phyloP scores from a whole-genome alignment of 2,888 invertebrate species.

The Rhingia rostrata region DNA sequence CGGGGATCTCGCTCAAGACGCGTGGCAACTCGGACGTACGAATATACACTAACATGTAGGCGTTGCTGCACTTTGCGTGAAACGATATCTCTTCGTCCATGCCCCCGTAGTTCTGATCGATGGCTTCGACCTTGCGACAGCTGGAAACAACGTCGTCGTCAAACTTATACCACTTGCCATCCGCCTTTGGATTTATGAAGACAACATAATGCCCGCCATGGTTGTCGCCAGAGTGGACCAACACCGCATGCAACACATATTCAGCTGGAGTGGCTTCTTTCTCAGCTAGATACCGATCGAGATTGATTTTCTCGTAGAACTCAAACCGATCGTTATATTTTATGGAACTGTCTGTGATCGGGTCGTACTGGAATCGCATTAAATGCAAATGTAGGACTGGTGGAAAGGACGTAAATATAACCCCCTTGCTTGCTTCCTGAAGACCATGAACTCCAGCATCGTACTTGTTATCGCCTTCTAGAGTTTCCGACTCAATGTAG shows the following conservation, averaged over 20 bases:
- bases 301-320: conserved; percentile 96
- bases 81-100: conserved; percentile 95
- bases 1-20: conserved; percentile 94
- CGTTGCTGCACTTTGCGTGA: conserved; percentile 98
- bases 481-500: conserved; percentile 95
- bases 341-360: conserved; percentile 97
- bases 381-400: conserved; percentile 98
- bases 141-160: conserved; percentile 99
- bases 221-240: conserved; percentile 99
- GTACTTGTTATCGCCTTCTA: conserved; percentile 99
- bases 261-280: conserved; percentile 86
- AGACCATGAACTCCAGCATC: conserved; percentile 97
- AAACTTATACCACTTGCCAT: conserved; percentile 96
- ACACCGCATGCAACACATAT: conserved; percentile 97
- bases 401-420: conserved; percentile 97
- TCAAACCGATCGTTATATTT: conserved; percentile 98
- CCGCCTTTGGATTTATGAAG: conserved; percentile 98
- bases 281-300: conserved; percentile 91
- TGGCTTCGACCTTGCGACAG: conserved; percentile 97
- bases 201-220: conserved; percentile 99
- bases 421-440: conserved; percentile 97
- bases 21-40: conserved; percentile 93
- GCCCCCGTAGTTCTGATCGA: conserved; percentile 98
- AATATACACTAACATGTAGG: conserved; percentile 99
- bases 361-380: conserved; percentile 99